Evolutionary conservation across 2,888 invertebrate species (phyloP).

Genomic region (Magallana nippona): DNA sequence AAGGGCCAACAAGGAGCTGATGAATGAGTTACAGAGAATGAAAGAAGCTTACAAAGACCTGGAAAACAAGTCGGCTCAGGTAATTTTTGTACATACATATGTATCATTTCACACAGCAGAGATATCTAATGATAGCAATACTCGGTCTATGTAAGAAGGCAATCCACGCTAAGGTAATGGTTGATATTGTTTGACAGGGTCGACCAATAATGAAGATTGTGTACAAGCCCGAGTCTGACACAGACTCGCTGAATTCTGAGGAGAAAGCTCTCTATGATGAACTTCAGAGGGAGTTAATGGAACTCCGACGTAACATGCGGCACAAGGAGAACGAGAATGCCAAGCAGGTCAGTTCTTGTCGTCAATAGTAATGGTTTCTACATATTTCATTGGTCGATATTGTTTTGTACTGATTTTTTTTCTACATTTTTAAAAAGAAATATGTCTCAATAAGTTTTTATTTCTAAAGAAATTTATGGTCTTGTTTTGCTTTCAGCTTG

Average conservation of each 20-base stretch:
- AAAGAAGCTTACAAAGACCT: conserved; percentile 69
- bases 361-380: no score
- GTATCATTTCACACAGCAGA: no score
- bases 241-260: conserved; percentile 74
- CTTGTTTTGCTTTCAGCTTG: conserved; percentile 54
- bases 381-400: no score
- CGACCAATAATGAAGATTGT: conserved; percentile 67
- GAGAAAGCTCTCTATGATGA: conserved; percentile 77
- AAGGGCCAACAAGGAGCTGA: conserved; percentile 59
- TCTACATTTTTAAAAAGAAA: not conserved
- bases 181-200: conserved; percentile 53
- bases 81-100: conserved; percentile 43
- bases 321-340: conserved; percentile 67
- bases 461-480: no score
- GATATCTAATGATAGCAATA: not conserved
- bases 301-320: conserved; percentile 70
- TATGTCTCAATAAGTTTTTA: not conserved
- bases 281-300: conserved; percentile 76
- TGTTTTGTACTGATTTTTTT: not conserved
- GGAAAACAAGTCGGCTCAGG: conserved; percentile 64
- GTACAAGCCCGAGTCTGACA: conserved; percentile 66
- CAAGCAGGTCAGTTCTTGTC: conserved; percentile 60
- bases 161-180: not conserved
- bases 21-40: conserved; percentile 68
- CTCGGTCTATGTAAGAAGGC: not conserved